Evolutionary conservation across 2,113 vertebrate species (phyloP).

Genomic region (Rhinogobius similis): DNA sequence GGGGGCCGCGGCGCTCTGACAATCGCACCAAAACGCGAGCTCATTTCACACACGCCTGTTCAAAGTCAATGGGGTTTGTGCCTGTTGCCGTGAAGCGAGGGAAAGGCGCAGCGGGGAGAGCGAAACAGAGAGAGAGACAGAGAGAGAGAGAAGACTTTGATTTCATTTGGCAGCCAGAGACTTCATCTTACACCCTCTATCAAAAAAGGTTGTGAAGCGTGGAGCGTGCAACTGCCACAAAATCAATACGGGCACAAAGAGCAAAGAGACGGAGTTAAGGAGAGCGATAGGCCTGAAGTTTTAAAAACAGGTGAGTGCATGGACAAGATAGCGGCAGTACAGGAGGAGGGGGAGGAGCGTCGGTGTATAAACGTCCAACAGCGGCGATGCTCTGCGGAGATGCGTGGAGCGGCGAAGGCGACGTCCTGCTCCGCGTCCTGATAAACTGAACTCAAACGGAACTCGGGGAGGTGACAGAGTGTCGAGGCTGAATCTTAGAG

Average conservation of each 20-base stretch:
- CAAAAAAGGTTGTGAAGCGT: slow-evolving; percentile 62
- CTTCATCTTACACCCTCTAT: slow-evolving; percentile 68
- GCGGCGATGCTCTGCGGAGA: slow-evolving; percentile 26
- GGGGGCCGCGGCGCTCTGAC: slow-evolving; percentile 52
- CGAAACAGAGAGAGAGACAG: slow-evolving; percentile 14
- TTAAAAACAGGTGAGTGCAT: slow-evolving; percentile 28
- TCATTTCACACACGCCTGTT: slow-evolving; percentile 72
- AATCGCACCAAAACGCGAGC: slow-evolving; percentile 70
- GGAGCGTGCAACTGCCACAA: slow-evolving; percentile 58
- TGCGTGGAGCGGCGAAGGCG: slow-evolving; percentile 18
- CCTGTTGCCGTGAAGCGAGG: slow-evolving; percentile 54
- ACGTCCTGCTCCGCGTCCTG: slow-evolving; percentile 12
- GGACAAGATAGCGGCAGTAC: slow-evolving; percentile 31
- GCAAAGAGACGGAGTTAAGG: slow-evolving; percentile 37
- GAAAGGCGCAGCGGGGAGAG: slow-evolving; percentile 27
- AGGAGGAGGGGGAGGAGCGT: slow-evolving; percentile 2
- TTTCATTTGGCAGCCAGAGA: slow-evolving; percentile 70
- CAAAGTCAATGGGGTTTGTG: slow-evolving; percentile 69
- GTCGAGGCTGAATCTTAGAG: not conserved
- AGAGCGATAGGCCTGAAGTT: slow-evolving; percentile 16
- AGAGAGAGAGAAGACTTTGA: slow-evolving; percentile 60
- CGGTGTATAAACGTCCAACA: slow-evolving; percentile 24
- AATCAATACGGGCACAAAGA: slow-evolving; percentile 66
- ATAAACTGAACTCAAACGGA: slow-evolving; percentile 33
- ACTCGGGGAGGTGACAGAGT: slow-evolving; percentile 14